phyloP scores from a whole-genome alignment of 2,888 invertebrate species.

The Onthophagus sagittarius region DNA sequence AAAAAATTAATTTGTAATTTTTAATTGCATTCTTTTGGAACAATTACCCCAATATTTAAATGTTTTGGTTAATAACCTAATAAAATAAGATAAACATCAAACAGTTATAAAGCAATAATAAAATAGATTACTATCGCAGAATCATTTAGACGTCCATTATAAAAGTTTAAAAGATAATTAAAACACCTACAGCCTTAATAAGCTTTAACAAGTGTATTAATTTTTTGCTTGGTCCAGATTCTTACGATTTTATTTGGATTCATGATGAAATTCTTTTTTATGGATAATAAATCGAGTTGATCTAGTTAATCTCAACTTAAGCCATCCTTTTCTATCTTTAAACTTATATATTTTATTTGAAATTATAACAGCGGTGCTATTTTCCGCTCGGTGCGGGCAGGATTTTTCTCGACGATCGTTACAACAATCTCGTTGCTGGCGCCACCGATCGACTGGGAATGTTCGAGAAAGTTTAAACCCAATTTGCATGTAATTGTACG shows the following conservation, averaged over 20 bases:
- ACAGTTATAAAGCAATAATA: no score
- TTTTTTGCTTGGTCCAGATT: neutral
- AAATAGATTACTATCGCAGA: no score
- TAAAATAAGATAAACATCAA: no score
- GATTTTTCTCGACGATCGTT: neutral
- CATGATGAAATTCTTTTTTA: neutral
- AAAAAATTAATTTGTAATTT: no score
- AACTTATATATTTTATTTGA: neutral
- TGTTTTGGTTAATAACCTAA: no score
- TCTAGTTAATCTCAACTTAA: neutral
- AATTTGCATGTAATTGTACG: neutral
- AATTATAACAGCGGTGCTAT: neutral
- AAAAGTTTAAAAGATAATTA: neutral
- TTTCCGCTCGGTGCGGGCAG: neutral
- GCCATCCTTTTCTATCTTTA: neutral
- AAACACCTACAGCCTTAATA: neutral
- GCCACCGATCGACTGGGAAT: neutral
- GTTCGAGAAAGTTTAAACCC: neutral
- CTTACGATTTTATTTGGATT: neutral
- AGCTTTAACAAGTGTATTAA: neutral
- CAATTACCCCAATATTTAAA: no score
- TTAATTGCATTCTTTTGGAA: no score
- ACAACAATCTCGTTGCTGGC: neutral
- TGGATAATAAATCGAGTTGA: neutral
- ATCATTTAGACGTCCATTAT: no score